Conservation (phyloP, 2,888 invertebrate species). For the Eucera pruinosa region DNA sequence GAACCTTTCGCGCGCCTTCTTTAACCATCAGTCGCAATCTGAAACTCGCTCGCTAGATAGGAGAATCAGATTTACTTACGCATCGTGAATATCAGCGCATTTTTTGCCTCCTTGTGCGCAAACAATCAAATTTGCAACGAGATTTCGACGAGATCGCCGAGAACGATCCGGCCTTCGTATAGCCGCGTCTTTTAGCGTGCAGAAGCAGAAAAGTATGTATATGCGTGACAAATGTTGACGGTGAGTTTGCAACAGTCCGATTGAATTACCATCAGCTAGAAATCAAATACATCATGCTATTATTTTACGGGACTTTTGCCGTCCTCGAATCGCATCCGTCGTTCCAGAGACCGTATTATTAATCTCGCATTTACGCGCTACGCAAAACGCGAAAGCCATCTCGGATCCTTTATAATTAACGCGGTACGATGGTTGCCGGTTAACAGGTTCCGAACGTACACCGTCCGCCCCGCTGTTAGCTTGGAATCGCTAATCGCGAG, state of each 20-base stretch:
- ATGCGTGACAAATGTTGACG: slow-evolving; percentile 38
- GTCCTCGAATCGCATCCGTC: slow-evolving; percentile 16
- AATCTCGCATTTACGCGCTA: background rate
- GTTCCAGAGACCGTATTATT: background rate
- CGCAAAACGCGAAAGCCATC: background rate
- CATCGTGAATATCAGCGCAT: background rate
- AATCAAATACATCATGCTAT: slow-evolving; percentile 46
- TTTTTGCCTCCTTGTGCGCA: no score
- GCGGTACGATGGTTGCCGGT: slow-evolving; percentile 1
- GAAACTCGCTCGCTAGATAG: no score
- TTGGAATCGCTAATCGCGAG: background rate
- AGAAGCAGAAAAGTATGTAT: slow-evolving; percentile 31
- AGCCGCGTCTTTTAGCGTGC: slow-evolving; percentile 10
- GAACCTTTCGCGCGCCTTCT: no score
- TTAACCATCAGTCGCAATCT: no score
- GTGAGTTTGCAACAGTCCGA: slow-evolving; percentile 35
- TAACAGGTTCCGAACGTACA: background rate
- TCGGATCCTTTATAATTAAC: slow-evolving; percentile 1
- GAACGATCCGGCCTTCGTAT: slow-evolving; percentile 20
- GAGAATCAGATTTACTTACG: no score
- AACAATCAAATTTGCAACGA: background rate
- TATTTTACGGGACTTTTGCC: slow-evolving; percentile 28
- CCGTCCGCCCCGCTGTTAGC: background rate
- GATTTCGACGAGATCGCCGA: slow-evolving; percentile 6
- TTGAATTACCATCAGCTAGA: slow-evolving; percentile 52